Evolutionary conservation across 2,888 invertebrate genomes (phyloP).

Genomic region (Melitaea athalia): DNA sequence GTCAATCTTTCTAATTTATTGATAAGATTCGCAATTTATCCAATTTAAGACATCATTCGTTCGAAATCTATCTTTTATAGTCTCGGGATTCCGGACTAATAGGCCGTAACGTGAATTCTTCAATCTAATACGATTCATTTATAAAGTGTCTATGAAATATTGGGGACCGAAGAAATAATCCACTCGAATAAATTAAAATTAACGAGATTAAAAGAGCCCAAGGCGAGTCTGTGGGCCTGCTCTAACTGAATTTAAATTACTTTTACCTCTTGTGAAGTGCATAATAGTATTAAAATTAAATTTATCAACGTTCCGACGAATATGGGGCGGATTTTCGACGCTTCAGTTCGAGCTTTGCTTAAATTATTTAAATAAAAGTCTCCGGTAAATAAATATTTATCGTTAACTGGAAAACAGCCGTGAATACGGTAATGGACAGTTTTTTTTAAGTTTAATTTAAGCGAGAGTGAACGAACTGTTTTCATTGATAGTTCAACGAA

Average conservation of each 20-base stretch:
- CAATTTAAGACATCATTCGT: conserved; percentile 29
- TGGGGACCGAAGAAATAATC: conserved; percentile 70
- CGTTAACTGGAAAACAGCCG: conserved; percentile 5
- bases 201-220: conserved; percentile 76
- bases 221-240: conserved; percentile 57
- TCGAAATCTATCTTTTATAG: conserved; percentile 24
- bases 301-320: conserved; percentile 52
- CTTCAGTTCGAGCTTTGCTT: conserved; percentile 11
- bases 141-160: conserved; percentile 50
- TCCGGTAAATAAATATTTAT: conserved; percentile 9
- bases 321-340: conserved; percentile 21
- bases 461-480: neutral
- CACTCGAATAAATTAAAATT: conserved; percentile 78
- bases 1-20: conserved; percentile 32
- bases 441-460: conserved; percentile 2
- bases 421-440: neutral
- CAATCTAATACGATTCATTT: conserved; percentile 39
- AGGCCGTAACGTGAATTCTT: conserved; percentile 30
- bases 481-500: neutral
- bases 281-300: conserved; percentile 75
- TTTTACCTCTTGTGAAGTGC: conserved; percentile 76
- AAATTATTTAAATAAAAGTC: conserved; percentile 9
- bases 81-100: conserved; percentile 21
- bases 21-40: conserved; percentile 31
- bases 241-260: conserved; percentile 77